Evolutionary conservation across 2,113 vertebrate species (phyloP).

Genomic region (Verasper variegatus): DNA sequence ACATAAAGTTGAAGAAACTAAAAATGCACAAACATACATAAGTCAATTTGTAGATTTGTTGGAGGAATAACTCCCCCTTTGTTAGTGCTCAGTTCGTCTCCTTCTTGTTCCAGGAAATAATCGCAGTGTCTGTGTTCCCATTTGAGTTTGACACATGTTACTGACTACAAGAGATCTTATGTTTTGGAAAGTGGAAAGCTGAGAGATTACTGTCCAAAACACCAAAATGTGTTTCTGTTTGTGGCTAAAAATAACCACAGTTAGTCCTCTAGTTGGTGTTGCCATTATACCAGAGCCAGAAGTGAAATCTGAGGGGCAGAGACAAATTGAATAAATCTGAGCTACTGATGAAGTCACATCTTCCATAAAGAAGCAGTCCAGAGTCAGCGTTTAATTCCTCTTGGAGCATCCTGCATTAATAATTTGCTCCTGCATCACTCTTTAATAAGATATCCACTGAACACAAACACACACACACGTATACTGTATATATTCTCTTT

Average conservation of each 20-base stretch:
- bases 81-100: slow-evolving; percentile 13
- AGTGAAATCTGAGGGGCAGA: slow-evolving; percentile 32
- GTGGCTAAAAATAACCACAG: slow-evolving; percentile 19
- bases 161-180: slow-evolving; percentile 40
- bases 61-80: background rate
- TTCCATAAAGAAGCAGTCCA: background rate
- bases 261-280: slow-evolving; percentile 28
- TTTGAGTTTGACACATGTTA: slow-evolving; percentile 29
- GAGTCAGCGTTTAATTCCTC: background rate
- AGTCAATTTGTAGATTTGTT: background rate
- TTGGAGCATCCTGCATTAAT: background rate
- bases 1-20: no score
- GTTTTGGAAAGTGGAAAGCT: slow-evolving; percentile 40
- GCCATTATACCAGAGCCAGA: slow-evolving; percentile 24
- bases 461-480: no score
- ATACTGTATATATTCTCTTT: no score
- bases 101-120: slow-evolving; percentile 18
- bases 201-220: slow-evolving; percentile 54
- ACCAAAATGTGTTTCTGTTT: slow-evolving; percentile 54
- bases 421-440: no score
- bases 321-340: slow-evolving; percentile 37
- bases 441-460: no score
- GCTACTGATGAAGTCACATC: slow-evolving; percentile 28
- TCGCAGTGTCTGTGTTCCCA: background rate
- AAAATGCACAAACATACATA: no score